These are phyloP conservation scores for Crocuta crocuta DNA, from an alignment of 2,113 vertebrate genomes.

Conservation along the genomic window DNA sequence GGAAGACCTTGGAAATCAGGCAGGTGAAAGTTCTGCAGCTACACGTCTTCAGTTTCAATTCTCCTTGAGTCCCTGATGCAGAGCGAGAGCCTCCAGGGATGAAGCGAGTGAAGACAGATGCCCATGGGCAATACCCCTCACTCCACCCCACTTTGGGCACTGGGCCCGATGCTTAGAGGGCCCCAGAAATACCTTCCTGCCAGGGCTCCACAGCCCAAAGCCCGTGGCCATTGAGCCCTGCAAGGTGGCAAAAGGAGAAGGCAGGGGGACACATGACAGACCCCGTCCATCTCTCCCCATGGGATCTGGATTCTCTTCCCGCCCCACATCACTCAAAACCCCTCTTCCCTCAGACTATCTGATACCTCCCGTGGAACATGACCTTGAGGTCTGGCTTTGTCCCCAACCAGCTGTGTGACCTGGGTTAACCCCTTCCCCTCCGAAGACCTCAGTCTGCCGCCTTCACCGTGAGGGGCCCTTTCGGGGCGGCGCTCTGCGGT, in stretches of 20 bases:
- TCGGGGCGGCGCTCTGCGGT: fast-evolving
- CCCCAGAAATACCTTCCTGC: background rate
- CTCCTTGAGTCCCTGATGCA: background rate
- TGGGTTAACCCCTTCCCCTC: background rate
- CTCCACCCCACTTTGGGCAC: fast-evolving
- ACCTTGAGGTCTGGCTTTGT: background rate
- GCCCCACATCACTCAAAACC: background rate
- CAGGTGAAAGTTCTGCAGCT: background rate
- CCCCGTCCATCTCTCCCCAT: no score
- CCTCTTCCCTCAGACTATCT: background rate
- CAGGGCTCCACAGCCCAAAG: background rate
- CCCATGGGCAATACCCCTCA: fast-evolving
- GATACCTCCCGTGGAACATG: background rate
- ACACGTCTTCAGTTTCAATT: background rate
- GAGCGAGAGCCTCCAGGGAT: background rate
- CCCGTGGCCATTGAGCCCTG: background rate
- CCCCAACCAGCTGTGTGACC: background rate
- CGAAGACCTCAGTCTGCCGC: background rate
- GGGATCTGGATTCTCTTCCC: background rate
- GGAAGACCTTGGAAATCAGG: background rate
- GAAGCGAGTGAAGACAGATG: background rate
- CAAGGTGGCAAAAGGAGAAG: background rate
- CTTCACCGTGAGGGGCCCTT: no score
- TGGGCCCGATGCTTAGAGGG: background rate
- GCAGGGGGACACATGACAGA: background rate